phyloP scores from a whole-genome alignment of 2,888 invertebrate species.

The Minunthozetes semirufus region DNA sequence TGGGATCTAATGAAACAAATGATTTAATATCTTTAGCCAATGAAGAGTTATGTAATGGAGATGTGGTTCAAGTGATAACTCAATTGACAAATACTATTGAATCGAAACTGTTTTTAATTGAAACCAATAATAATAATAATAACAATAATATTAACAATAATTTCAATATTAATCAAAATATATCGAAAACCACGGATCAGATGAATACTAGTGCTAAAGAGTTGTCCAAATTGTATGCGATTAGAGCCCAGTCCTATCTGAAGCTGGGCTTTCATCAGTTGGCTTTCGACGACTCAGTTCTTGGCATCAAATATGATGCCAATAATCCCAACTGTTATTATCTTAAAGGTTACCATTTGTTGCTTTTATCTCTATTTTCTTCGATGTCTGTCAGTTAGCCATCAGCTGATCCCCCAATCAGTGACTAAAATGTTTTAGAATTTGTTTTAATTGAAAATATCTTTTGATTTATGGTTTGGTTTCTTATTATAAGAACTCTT shows the following conservation, averaged over 20 bases:
- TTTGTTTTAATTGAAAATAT: too few relatives aligned
- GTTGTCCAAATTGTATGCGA: conserved; percentile 31
- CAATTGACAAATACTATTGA: background rate
- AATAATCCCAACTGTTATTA: conserved; percentile 17
- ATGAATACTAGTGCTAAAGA: conserved; percentile 5
- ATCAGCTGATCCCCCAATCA: too few relatives aligned
- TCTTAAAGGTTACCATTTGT: conserved; percentile 15
- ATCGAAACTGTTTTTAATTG: background rate
- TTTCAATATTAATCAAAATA: background rate
- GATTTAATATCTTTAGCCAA: background rate
- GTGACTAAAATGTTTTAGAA: too few relatives aligned
- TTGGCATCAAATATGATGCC: conserved; percentile 2
- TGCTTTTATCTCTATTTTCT: background rate
- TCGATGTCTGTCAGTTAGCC: too few relatives aligned
- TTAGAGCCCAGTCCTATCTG: conserved; percentile 2
- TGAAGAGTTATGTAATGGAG: conserved; percentile 15
- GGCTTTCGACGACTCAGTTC: conserved; percentile 17
- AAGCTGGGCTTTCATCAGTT: conserved; percentile 30
- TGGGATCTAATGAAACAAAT: background rate
- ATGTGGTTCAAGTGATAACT: background rate
- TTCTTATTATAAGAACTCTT: too few relatives aligned
- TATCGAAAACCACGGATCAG: background rate
- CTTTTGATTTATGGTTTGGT: too few relatives aligned
- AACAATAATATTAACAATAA: background rate
- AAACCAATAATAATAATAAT: conserved; percentile 22